These are phyloP conservation scores for Pteria penguin DNA, from an alignment of 2,888 invertebrate species.

Conservation along the genomic window DNA sequence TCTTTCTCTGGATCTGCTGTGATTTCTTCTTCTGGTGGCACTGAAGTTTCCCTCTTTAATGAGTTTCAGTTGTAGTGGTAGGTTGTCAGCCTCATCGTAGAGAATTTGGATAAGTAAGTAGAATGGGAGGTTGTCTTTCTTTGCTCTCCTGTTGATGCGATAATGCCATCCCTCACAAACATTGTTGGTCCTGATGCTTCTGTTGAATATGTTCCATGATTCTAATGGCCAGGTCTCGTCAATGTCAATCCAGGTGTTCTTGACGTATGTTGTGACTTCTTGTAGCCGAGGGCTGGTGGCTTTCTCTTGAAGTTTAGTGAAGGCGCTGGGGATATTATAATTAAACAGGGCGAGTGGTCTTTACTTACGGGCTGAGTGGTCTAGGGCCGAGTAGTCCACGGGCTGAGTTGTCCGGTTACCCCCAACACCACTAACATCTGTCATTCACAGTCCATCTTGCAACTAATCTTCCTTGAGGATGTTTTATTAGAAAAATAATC, in stretches of 20 bases:
- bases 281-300: not conserved
- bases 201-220: not conserved
- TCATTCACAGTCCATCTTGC: too few species aligned
- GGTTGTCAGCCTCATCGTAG: not conserved
- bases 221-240: not conserved
- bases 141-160: not conserved
- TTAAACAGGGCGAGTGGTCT: too few species aligned
- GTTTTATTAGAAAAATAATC: too few species aligned
- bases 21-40: constrained; percentile 3
- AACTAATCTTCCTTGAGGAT: too few species aligned
- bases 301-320: not conserved
- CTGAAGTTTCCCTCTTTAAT: not conserved
- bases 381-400: too few species aligned
- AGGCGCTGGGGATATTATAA: not conserved
- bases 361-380: too few species aligned
- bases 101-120: not conserved
- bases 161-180: constrained; percentile 5
- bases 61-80: not conserved
- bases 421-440: too few species aligned
- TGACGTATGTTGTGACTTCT: not conserved
- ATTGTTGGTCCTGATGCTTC: not conserved
- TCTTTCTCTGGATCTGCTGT: not conserved
- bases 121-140: not conserved
- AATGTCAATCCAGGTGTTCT: not conserved
- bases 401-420: too few species aligned